A percentile compares a stretch with the other conserved stretches of the same genome.
These are phyloP conservation scores for Melanotus villosus DNA, from an alignment of 2,888 invertebrate genomes.

Conservation along the genomic window DNA sequence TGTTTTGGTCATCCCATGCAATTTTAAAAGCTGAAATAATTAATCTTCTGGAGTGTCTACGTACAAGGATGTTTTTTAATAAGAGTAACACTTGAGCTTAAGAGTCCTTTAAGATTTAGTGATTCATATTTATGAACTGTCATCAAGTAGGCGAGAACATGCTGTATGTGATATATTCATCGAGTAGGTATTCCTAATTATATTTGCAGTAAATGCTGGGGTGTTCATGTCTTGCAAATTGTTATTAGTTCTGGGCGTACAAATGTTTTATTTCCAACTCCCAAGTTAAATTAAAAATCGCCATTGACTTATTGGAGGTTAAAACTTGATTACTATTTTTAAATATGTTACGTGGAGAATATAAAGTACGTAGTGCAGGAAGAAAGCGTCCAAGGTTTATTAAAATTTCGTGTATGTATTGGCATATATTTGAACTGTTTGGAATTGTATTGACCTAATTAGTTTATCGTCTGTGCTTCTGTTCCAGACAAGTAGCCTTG, in stretches of 20 bases:
- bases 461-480: constrained; percentile 10
- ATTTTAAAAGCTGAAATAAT: too few species aligned
- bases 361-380: too few species aligned
- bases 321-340: too few species aligned
- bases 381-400: constrained; percentile 12
- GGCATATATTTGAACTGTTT: background rate
- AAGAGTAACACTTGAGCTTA: too few species aligned
- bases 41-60: too few species aligned
- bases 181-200: background rate
- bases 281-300: too few species aligned
- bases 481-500: constrained; percentile 17
- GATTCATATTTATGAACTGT: background rate
- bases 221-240: background rate
- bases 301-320: too few species aligned
- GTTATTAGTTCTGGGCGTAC: background rate
- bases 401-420: constrained; percentile 9
- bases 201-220: background rate
- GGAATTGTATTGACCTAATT: constrained; percentile 25
- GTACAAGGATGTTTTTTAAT: too few species aligned
- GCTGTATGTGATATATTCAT: background rate
- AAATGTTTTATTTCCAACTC: too few species aligned
- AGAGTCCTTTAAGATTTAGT: too few species aligned
- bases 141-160: background rate
- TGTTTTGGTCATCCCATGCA: too few species aligned
- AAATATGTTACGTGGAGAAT: too few species aligned